Evolutionary conservation across 2,888 invertebrate genomes (phyloP), one percentile per base, ranked within the genome.

Genomic region (Heliconius ethilla): DNA sequence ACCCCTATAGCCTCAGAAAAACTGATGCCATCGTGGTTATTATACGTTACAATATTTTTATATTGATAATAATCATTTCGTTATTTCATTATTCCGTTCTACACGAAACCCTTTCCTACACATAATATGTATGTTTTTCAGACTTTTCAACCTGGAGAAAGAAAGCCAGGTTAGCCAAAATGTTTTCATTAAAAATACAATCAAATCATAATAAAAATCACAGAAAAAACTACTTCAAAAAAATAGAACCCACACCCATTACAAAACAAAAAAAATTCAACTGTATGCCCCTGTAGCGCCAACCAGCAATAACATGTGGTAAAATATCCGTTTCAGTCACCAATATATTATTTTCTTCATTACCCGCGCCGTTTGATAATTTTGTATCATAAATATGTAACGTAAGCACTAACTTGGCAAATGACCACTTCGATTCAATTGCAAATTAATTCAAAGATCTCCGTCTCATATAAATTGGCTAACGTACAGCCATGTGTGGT

Each of bases 401-500:
- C 69, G 76, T 78, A 73, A 73, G 62, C 66, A 78, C 76, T 75
- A 78, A 79, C 78, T 79, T 79, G 78, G 78, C 79, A 81, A 75
- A 79, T 77, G 78, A 73, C 73, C 77, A 77, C 59, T 73, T 79
- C 78, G 75, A 81, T 82, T 81, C 80, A 81, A 80, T 78, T 45
- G 79, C 75, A 78, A 81, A 80, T 81, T 78, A 78, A 80, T 82
- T 79, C 78, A 77, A 81, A 81, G 67, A 73, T 75, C 55, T n/a
- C 70, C 70, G 67, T 75, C 69, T 51, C 74, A 67, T 77, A 74
- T 79, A 81, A 81, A 82, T 82, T 81, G 62, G 70, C 66, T 40
- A 81, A 79, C 72, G 55, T 75, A 81, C 78, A 79, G 27, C 78
- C 45, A 66, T 75, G 81, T 81, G 79, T 70, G 79, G 79, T 79